Evolutionary conservation across 2,113 vertebrate species (phyloP).

Genomic region (Lophochroa leadbeateri): DNA sequence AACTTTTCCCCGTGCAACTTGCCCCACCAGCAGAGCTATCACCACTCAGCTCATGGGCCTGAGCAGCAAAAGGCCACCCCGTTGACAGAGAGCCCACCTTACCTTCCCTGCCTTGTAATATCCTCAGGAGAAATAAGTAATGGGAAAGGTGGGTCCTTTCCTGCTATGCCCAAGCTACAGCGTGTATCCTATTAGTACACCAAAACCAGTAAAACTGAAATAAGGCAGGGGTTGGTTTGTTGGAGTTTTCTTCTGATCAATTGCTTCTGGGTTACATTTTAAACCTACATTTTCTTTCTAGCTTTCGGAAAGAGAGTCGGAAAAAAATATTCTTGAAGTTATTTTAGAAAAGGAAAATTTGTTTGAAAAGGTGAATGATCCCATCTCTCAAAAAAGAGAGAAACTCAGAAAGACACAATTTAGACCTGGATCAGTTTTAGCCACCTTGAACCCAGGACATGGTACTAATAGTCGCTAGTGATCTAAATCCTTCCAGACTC

Average conservation of each 20-base stretch:
- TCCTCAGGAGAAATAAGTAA: background rate
- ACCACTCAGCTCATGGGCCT: background rate
- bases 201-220: background rate
- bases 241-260: no score
- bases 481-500: background rate
- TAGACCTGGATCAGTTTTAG: background rate
- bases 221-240: background rate
- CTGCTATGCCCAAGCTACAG: background rate
- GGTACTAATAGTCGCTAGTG: background rate
- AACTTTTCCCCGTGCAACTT: background rate
- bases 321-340: background rate
- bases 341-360: background rate
- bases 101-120: background rate
- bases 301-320: background rate
- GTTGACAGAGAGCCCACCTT: no score
- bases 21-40: background rate
- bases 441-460: background rate
- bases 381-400: background rate
- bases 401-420: background rate
- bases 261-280: background rate
- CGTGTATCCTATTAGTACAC: background rate
- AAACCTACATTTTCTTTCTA: background rate
- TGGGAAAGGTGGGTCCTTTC: background rate
- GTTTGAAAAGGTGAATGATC: background rate
- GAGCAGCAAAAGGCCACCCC: background rate